Percentiles rank a stretch among this genome's conserved stretches.
Evolutionary conservation across 2,113 vertebrate species (phyloP).

Genomic region (Scomber colias): DNA sequence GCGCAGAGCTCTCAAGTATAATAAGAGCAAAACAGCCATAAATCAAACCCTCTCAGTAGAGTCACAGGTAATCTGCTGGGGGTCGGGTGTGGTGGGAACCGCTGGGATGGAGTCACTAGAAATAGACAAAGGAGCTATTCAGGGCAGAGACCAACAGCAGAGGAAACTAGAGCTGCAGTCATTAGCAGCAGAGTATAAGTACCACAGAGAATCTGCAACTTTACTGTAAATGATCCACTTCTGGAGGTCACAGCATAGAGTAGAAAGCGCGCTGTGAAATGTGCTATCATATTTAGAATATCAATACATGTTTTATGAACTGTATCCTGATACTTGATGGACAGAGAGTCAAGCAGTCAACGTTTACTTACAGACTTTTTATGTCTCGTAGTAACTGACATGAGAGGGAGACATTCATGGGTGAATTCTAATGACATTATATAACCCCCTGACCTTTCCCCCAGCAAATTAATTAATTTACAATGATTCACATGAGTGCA

Average conservation of each 20-base stretch:
- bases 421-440: background rate
- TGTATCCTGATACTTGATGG: constrained; percentile 27
- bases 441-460: background rate
- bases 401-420: background rate
- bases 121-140: constrained; percentile 68
- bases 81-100: constrained; percentile 56
- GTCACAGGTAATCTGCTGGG: constrained; percentile 59
- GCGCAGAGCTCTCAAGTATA: constrained; percentile 31
- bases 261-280: background rate
- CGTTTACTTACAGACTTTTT: background rate
- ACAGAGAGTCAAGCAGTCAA: background rate
- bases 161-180: constrained; percentile 63
- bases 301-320: constrained; percentile 20
- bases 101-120: constrained; percentile 67
- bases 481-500: too few relatives aligned
- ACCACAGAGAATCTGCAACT: constrained; percentile 27
- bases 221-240: constrained; percentile 42
- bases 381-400: background rate
- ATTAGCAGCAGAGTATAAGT: constrained; percentile 51
- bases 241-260: constrained; percentile 30
- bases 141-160: constrained; percentile 65
- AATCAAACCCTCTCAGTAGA: constrained; percentile 61
- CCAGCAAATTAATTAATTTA: background rate
- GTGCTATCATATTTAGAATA: constrained; percentile 22
- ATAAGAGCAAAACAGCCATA: constrained; percentile 62